Evolutionary conservation across 2,888 invertebrate genomes (phyloP), one percentile per base, ranked within the genome.

Genomic region (Xestia ashworthii): DNA sequence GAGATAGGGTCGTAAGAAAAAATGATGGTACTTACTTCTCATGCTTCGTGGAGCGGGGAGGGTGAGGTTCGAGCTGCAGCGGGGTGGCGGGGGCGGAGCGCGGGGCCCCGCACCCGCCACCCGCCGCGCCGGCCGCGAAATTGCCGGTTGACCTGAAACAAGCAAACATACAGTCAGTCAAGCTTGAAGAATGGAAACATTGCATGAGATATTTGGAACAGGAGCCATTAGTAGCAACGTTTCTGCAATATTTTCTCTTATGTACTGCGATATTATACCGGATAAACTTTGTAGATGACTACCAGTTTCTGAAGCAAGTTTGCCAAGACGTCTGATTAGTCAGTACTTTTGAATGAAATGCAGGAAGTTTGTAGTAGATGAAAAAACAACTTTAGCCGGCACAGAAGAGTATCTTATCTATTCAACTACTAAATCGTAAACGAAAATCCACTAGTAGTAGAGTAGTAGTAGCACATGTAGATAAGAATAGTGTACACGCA

Each of bases 71-170:
- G 84, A 96, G 94, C 91, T 97, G 97, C 92, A 97, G 97, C 91
- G 98, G 98, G 93, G 98, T 98, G 95, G 97, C 97, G 93, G 98
- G 98, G 88, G 98, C 98, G 92, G 98, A 98, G 93, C 97, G 97
- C 88, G 97, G 97, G 92, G 97, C 97, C 91, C 97, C 97, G 91
- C 97, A 95, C 96, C 97, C 97, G 95, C 97, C 97, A 94, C 97
- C 96, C 94, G 94, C 94, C 93, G 95, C 94, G 86, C 96, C 94
- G 89, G 95, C 91, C 85, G 97, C 96, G 93, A 97, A 97, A 95
- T 97, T 97, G 91, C 97, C 97, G 92, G 97, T 97, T 90, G 97
- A 97, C 97, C 97, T 97, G 96, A 53, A 93, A 97, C 92, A 93
- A 93, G 73, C 71, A 88, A 85, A 84, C 58, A 86, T 22, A 72